Conservation (phyloP, 2,797 vertebrate species). For the Yasuhikotakia modesta region DNA sequence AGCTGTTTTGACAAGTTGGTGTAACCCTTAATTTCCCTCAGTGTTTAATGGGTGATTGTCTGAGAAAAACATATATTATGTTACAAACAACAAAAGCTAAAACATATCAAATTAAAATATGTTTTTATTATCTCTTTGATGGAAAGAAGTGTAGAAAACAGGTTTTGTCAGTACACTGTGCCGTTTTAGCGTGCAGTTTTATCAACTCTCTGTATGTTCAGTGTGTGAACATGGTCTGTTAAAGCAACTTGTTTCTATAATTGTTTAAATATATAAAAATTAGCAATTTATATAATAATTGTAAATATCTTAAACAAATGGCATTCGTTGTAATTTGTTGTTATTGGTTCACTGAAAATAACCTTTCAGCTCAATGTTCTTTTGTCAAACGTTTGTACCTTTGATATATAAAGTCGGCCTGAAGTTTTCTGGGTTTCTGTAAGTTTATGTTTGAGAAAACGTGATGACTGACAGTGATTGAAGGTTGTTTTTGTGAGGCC, state of each 20-base stretch:
- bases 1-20: background rate
- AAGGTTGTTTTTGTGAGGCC: conserved; percentile 56
- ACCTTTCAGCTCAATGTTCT: background rate
- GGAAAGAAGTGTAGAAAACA: background rate
- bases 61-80: background rate
- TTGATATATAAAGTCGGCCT: background rate
- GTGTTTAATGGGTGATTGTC: background rate
- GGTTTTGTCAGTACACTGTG: no score
- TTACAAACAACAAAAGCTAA: background rate
- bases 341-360: background rate
- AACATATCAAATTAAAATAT: background rate
- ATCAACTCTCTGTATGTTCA: background rate
- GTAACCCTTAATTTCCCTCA: no score
- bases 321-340: background rate
- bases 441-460: conserved; percentile 49
- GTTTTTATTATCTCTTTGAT: no score
- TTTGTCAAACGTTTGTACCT: conserved; percentile 3
- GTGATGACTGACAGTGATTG: conserved; percentile 56
- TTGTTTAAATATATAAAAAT: no score
- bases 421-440: conserved; percentile 39
- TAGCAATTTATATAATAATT: no score
- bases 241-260: no score
- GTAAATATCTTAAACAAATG: background rate
- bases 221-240: background rate
- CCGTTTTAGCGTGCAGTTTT: no score